Evolutionary conservation across 2,797 vertebrate genomes (phyloP).

Genomic region (Tenualosa thibaudeaui): DNA sequence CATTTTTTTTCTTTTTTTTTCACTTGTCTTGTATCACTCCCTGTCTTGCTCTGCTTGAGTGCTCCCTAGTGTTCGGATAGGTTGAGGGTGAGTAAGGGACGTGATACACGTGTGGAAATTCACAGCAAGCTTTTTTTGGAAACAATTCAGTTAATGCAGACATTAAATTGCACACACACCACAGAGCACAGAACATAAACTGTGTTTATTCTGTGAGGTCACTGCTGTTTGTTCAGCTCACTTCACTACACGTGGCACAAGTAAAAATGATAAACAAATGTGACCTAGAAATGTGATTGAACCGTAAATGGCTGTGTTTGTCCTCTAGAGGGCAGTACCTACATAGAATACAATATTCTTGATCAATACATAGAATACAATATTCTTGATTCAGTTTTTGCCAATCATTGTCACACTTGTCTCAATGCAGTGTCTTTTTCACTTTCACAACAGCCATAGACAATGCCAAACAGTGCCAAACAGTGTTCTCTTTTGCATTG

Average conservation of each 20-base stretch:
- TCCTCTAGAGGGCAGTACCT: conserved; percentile 24
- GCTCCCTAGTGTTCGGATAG: not conserved
- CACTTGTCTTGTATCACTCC: not conserved
- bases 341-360: not conserved
- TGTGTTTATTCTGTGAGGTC: not conserved
- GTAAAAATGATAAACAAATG: not conserved
- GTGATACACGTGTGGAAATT: not conserved
- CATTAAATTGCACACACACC: not conserved
- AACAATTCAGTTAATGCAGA: not conserved
- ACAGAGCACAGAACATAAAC: not conserved
- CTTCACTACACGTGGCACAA: not conserved
- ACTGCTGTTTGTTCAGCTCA: not conserved
- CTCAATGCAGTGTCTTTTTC: too few relatives aligned
- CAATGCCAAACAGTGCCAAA: too few relatives aligned
- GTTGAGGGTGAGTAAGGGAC: not conserved
- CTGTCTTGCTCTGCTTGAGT: not conserved
- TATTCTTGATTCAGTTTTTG: too few relatives aligned
- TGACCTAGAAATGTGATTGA: not conserved
- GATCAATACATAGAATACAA: not conserved
- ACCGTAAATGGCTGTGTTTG: not conserved
- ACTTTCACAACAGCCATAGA: too few relatives aligned
- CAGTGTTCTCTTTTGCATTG: too few relatives aligned
- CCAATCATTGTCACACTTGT: too few relatives aligned
- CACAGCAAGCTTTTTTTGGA: not conserved
- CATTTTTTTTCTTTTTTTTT: not conserved